Base-by-base conservation (phyloP, 2,113 vertebrate species). In the Microtus ochrogaster region DNA sequence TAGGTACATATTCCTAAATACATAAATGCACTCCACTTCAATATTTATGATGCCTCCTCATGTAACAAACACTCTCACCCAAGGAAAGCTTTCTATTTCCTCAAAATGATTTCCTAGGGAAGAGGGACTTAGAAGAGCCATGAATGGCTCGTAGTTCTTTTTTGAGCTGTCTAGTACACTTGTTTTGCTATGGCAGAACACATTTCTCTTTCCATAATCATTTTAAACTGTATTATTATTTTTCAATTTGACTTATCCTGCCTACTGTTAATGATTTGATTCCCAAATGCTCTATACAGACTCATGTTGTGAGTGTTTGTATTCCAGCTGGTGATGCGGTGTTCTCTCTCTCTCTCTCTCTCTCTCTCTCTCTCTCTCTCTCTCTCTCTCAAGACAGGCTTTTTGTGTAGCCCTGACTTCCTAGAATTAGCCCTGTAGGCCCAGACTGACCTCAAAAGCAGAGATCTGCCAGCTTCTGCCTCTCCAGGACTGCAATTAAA, bases 131-230 rank as follows among this genome's bases (percentile, higher is more conserved):
- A 89, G 44, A 93, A 77, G 22, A 82, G 16, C 85, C 74, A 61
- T 70, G 39, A 83, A 55, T 74, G 19, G 0, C 86, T 82, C 92
- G 0, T 30, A 58, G 26, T 77, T 76, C 7, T 81, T 66, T 65
- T 81, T 66, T 65, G 47, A 93, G n/a, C 94, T 94, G 30, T 89
- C n/a, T 55, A 41, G 8, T 52, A 52, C 22, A 81, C 6, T n/a
- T 70, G 6, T 44, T 88, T 22, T 41, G 21, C 28, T 92, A 76
- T 14, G 58, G n/a, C 89, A 76, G 36, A 86, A 30, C 28, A 3
- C 39, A 47, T 95, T 86, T 95, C 81, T 87, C 66, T 96, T 95
- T 10, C 89, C 33, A 78, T 68, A 83, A 36, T 89, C 49, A 55
- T 63, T 91, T 86, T 95, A 68, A 90, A 41, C 26, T 93, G 1